Base-by-base conservation (phyloP, 2,888 invertebrate genomes). In the Synanthedon formicaeformis region DNA sequence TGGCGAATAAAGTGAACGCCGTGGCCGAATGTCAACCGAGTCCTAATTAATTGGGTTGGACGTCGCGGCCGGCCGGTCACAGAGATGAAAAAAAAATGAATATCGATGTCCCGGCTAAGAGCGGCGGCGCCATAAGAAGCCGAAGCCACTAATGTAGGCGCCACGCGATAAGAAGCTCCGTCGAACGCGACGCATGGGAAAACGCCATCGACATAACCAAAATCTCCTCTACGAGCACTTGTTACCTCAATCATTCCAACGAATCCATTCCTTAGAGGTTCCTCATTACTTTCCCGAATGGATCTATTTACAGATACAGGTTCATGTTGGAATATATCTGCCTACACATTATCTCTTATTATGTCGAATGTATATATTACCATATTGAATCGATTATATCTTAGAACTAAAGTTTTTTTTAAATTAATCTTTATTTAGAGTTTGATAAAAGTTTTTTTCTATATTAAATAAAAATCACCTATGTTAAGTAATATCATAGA, bases 21-120 rank as follows among this genome's bases (percentile, higher is more conserved):
- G 12, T 41, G 5, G 41, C 41, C 12, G n/a, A 45, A 45, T 10
- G 34, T 34, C 34, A 59, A 52, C 57, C 59, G 69, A 69, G 76
- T 65, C 69, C 80, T 80, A 82, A 84, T 84, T 84, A 84, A 84
- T 84, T 82, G 82, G 81, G 75, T 69, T 74, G 67, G 58, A 69
- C 69, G 73, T 64, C 65, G 70, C 34, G 34, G 8, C 10, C 34
- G 34, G 34, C 34, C 34, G 34, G 34, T 34, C 34, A 34, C 34
- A 66, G 67, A 62, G 61, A 57, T 63, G 60, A 73, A 70, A 78
- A 81, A 82, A 82, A 81, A 80, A 51, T 50, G 40, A 58, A 72
- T 67, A 74, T 60, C 52, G 68, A 75, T 78, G 81, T 80, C 75
- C 73, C 69, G 64, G 75, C 76, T 71, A 79, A 84, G 78, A 81